These are phyloP conservation scores for Echinops telfairi DNA, from an alignment of 2,113 vertebrate species.

Conservation along the genomic window DNA sequence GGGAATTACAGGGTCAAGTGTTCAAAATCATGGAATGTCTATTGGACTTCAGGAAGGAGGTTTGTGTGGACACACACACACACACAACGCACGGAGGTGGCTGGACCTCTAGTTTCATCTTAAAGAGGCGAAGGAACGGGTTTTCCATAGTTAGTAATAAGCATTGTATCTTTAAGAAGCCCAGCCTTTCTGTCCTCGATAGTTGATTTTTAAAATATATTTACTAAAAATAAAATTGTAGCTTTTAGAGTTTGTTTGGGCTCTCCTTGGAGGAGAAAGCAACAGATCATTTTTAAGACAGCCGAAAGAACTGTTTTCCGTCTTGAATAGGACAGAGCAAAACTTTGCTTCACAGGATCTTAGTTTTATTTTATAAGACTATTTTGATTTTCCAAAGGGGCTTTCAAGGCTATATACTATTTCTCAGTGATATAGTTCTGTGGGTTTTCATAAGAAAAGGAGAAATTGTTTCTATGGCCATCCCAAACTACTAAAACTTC, in stretches of 20 bases:
- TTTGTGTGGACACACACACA: background rate
- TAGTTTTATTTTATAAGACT: slow-evolving; percentile 25
- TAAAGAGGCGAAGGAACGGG: background rate
- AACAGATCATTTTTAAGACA: slow-evolving; percentile 29
- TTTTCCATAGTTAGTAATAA: background rate
- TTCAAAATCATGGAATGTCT: background rate
- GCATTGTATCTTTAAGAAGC: background rate
- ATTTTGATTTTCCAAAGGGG: slow-evolving; percentile 55
- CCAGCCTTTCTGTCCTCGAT: background rate
- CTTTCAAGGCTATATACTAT: slow-evolving; percentile 41
- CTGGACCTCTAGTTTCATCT: background rate
- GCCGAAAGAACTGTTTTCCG: background rate
- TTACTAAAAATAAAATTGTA: slow-evolving; percentile 46
- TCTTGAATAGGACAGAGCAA: background rate
- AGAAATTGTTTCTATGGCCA: background rate
- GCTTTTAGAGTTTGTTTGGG: background rate
- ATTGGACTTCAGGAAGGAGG: background rate
- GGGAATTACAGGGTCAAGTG: background rate
- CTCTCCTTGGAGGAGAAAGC: slow-evolving; percentile 8
- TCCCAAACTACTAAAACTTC: background rate
- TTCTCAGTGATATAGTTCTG: slow-evolving; percentile 20
- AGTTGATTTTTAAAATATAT: background rate
- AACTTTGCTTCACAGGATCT: slow-evolving; percentile 44
- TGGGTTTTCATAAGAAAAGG: slow-evolving; percentile 30
- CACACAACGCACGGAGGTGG: background rate